phyloP scores from a whole-genome alignment of 2,113 vertebrate species.

The Copsychus sechellarum region DNA sequence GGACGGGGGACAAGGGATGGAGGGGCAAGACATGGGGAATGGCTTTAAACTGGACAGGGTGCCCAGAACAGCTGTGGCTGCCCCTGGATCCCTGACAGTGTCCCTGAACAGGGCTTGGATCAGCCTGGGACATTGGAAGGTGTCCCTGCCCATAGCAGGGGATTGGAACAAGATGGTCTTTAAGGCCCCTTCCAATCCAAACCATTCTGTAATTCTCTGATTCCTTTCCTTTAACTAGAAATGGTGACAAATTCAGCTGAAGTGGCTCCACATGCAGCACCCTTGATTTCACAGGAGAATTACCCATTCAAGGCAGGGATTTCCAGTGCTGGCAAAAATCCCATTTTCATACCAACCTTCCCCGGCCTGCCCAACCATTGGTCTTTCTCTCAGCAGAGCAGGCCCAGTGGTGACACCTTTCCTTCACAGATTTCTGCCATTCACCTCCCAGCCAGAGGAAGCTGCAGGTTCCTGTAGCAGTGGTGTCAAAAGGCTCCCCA shows the following conservation, averaged over 20 bases:
- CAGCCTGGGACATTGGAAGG: background rate
- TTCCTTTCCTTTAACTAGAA: slow-evolving; percentile 32
- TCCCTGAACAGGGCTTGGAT: background rate
- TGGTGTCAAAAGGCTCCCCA: accelerated
- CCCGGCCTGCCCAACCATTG: slow-evolving; percentile 46
- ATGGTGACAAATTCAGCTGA: slow-evolving; percentile 16
- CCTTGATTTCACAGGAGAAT: slow-evolving; percentile 56
- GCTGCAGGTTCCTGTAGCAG: background rate
- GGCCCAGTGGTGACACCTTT: slow-evolving; percentile 28
- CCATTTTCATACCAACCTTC: slow-evolving; percentile 51
- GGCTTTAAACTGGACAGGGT: background rate
- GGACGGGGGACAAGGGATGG: background rate
- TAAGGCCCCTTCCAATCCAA: background rate
- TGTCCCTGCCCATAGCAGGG: background rate
- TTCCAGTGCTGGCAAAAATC: slow-evolving; percentile 49
- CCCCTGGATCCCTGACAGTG: background rate
- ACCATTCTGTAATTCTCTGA: background rate
- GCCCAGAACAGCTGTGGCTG: background rate
- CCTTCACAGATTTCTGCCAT: background rate
- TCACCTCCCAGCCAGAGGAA: background rate
- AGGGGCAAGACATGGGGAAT: background rate
- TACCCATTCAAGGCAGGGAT: slow-evolving; percentile 50
- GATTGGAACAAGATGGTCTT: background rate
- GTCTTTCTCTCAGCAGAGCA: slow-evolving; percentile 34
- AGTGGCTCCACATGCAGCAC: background rate